Conservation (phyloP, 2,797 vertebrate species). For the Darevskia mixta region DNA sequence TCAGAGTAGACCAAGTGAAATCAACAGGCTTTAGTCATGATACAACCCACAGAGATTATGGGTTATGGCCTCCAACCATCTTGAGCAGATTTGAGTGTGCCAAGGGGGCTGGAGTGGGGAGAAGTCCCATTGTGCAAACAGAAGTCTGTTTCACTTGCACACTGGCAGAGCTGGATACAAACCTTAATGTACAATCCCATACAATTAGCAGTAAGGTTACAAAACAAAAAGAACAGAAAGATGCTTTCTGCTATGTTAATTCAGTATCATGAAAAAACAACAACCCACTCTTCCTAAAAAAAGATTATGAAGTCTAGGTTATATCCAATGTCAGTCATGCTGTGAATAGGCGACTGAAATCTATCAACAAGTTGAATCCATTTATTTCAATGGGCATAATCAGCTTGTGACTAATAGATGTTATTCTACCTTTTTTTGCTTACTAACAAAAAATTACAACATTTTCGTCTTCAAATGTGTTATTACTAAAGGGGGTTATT, state of each 20-base stretch:
- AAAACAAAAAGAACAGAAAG: neutral
- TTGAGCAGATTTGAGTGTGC: neutral
- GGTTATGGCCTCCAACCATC: too few relatives aligned
- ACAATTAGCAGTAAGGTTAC: neutral
- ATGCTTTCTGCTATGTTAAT: neutral
- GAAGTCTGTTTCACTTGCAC: neutral
- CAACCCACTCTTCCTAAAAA: neutral
- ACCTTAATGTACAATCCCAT: too few relatives aligned
- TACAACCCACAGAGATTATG: too few relatives aligned
- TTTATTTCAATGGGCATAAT: too few relatives aligned
- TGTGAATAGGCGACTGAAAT: too few relatives aligned
- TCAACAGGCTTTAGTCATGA: too few relatives aligned
- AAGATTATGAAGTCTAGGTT: neutral
- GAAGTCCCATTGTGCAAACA: neutral
- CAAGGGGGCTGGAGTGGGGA: neutral
- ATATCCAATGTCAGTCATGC: too few relatives aligned
- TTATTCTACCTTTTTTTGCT: neutral
- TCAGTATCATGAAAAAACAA: neutral
- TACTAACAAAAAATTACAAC: neutral
- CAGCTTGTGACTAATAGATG: too few relatives aligned
- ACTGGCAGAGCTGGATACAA: neutral
- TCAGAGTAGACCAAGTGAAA: too few relatives aligned
- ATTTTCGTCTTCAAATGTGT: neutral
- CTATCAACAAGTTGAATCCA: too few relatives aligned
- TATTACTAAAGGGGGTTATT: neutral